Percentiles rank a stretch among this genome's conserved stretches.
These are phyloP conservation scores for Clarias platycephalus DNA, from an alignment of 2,797 vertebrate genomes.

Conservation along the genomic window DNA sequence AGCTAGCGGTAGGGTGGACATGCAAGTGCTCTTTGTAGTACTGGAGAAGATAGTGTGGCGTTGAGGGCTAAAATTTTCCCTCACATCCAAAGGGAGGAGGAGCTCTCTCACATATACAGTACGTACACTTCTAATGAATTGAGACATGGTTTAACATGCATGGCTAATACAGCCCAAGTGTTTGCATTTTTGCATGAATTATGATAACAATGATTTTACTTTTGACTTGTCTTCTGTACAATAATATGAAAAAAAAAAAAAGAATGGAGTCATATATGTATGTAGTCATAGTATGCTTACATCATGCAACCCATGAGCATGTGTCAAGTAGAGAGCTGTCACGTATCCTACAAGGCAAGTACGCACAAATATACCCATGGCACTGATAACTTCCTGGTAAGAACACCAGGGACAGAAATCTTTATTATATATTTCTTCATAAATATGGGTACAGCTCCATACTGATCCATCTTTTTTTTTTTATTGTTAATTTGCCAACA, in stretches of 20 bases:
- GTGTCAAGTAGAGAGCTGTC: conserved; percentile 26
- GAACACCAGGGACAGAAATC: conserved; percentile 64
- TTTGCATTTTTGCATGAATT: neutral
- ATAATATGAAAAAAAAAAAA: neutral
- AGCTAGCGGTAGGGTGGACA: conserved; percentile 75
- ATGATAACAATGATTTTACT: neutral
- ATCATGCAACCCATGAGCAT: conserved; percentile 13
- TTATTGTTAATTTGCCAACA: conserved; percentile 60
- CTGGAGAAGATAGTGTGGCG: conserved; percentile 40
- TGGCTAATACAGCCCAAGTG: neutral
- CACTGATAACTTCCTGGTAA: conserved; percentile 45
- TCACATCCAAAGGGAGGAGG: conserved; percentile 21
- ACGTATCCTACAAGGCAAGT: conserved; percentile 39
- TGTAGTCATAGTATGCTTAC: neutral
- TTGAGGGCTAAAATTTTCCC: conserved; percentile 37
- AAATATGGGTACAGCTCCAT: conserved; percentile 54
- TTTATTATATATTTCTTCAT: conserved; percentile 49
- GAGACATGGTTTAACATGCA: neutral
- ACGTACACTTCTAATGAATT: conserved; percentile 32
- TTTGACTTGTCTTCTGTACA: neutral
- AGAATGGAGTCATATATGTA: neutral
- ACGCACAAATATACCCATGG: conserved; percentile 34
- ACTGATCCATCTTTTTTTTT: conserved; percentile 52
- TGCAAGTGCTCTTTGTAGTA: conserved; percentile 52
- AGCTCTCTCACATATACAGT: neutral